Evolutionary conservation across 2,797 vertebrate genomes (phyloP), one percentile per base, ranked within the genome.

Genomic region (Rhodeus uyekii): DNA sequence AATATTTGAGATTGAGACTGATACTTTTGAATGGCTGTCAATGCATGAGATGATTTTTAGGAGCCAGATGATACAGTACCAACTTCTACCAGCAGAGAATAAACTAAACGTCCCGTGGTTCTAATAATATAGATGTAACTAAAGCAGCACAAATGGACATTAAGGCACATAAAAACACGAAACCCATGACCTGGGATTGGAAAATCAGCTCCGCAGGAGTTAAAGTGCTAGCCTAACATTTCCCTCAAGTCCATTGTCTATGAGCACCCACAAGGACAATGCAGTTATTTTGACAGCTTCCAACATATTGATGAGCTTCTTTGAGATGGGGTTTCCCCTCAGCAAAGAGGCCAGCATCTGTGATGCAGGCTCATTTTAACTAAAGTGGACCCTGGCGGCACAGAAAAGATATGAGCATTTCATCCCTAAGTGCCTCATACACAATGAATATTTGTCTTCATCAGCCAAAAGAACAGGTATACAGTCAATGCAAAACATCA

Each of bases 261-360:
- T 77, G 80, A 81, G 83, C 81, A 67, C 16, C 75, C 78, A 44
- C 79, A 76, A 89, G 85, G 77, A 91, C 85, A 89, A 88, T 79
- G 79, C 46, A 69, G 36, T 68, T 87, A 87, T 89, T 91, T 89
- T 87, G 81, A 89, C 86, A 87, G 83, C 72, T 83, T 68, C 85
- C 88, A 87, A 88, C 77, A 58, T 87, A 90, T 87, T 88, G 87
- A 90, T 79, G 77, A 87, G 75, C 16, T 32, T 73, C 34, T 79
- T 83, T 87, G 80, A 86, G 69, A 81, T 81, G 69, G 85, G 82
- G 65, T 63, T 87, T 71, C 82, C 83, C n/a, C 84, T 69, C 72
- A 44, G 42, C 78, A 87, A 88, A 87, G 78, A 86, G 78, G 84
- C 76, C 86, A 88, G 87, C 89, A 90, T 87, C 80, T 87, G 88